Evolutionary conservation across 2,113 vertebrate genomes (phyloP).

Genomic region (Odontesthes bonariensis): DNA sequence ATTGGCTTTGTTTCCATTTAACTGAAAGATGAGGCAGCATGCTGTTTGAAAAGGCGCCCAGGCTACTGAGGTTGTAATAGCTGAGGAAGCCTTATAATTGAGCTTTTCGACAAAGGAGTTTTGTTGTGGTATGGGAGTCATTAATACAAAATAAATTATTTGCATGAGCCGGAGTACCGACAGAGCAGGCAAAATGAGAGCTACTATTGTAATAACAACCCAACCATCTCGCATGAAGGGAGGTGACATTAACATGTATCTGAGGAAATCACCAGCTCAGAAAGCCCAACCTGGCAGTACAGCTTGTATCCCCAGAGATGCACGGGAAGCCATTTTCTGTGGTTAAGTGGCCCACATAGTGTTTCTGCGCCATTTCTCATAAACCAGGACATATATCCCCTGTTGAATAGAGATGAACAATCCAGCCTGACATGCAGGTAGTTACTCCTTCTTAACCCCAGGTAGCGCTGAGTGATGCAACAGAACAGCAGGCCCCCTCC

Average conservation of each 20-base stretch:
- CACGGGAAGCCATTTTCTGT: slow-evolving; percentile 62
- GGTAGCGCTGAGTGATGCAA: slow-evolving; percentile 73
- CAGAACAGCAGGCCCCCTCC: slow-evolving; percentile 53
- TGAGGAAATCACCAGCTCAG: slow-evolving; percentile 23
- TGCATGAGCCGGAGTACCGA: slow-evolving; percentile 27
- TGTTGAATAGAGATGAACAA: slow-evolving; percentile 80
- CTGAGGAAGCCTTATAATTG: slow-evolving; percentile 41
- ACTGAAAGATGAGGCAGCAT: slow-evolving; percentile 48
- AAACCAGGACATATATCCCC: slow-evolving; percentile 72
- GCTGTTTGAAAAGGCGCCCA: slow-evolving; percentile 54
- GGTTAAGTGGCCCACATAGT: slow-evolving; percentile 71
- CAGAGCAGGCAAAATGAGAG: slow-evolving; percentile 19
- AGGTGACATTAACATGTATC: slow-evolving; percentile 43
- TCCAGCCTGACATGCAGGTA: slow-evolving; percentile 81
- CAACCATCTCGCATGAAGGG: slow-evolving; percentile 4
- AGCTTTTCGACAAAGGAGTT: slow-evolving; percentile 22
- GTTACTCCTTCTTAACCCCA: slow-evolving; percentile 82
- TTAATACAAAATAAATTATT: slow-evolving; percentile 51
- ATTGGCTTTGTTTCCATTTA: slow-evolving; percentile 61
- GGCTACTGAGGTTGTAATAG: slow-evolving; percentile 62
- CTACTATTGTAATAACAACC: slow-evolving; percentile 4
- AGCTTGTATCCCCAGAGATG: slow-evolving; percentile 33
- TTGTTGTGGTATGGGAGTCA: slow-evolving; percentile 36
- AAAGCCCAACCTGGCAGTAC: slow-evolving; percentile 24
- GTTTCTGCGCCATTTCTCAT: slow-evolving; percentile 65